Conservation (phyloP, 2,888 invertebrate genomes). For the Amphimallon solstitiale region DNA sequence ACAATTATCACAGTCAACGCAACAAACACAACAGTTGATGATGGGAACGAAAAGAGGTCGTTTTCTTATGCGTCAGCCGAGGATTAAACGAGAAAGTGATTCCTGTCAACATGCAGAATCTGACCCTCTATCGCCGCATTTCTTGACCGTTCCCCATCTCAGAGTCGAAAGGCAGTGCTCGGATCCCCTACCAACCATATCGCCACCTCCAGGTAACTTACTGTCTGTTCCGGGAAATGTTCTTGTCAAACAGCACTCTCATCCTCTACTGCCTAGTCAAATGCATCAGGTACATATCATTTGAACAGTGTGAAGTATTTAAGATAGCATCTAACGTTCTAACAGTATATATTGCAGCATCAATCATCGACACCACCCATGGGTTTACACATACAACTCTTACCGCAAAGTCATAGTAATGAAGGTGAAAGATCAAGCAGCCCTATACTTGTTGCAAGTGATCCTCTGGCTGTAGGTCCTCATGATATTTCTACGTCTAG, state of each 20-base stretch:
- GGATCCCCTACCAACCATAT: slow-evolving; percentile 68
- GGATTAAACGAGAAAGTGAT: slow-evolving; percentile 74
- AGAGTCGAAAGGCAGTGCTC: slow-evolving; percentile 70
- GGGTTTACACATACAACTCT: slow-evolving; percentile 52
- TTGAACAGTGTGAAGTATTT: not conserved
- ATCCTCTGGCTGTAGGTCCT: slow-evolving; percentile 57
- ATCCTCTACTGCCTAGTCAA: slow-evolving; percentile 72
- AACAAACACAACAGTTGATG: slow-evolving; percentile 49
- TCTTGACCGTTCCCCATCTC: slow-evolving; percentile 64
- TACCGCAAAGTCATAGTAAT: slow-evolving; percentile 46
- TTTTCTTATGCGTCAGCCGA: slow-evolving; percentile 73
- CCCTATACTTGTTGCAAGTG: slow-evolving; percentile 60
- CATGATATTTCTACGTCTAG: slow-evolving; percentile 52
- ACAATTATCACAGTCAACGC: slow-evolving; percentile 50
- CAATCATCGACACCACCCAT: slow-evolving; percentile 48
- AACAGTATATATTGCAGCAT: slow-evolving; percentile 41
- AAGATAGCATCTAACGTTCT: slow-evolving; percentile 1
- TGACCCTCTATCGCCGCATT: slow-evolving; percentile 59
- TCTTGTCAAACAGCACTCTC: slow-evolving; percentile 74
- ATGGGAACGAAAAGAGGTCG: slow-evolving; percentile 72
- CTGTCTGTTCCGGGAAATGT: slow-evolving; percentile 69
- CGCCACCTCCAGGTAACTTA: slow-evolving; percentile 65
- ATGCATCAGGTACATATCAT: slow-evolving; percentile 52
- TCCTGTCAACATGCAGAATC: slow-evolving; percentile 62
- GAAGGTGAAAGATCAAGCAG: slow-evolving; percentile 57